Percentiles rank a stretch among this genome's conserved stretches.
These are phyloP conservation scores for Drosophila lutescens DNA, from an alignment of 2,888 invertebrate genomes.

Conservation along the genomic window DNA sequence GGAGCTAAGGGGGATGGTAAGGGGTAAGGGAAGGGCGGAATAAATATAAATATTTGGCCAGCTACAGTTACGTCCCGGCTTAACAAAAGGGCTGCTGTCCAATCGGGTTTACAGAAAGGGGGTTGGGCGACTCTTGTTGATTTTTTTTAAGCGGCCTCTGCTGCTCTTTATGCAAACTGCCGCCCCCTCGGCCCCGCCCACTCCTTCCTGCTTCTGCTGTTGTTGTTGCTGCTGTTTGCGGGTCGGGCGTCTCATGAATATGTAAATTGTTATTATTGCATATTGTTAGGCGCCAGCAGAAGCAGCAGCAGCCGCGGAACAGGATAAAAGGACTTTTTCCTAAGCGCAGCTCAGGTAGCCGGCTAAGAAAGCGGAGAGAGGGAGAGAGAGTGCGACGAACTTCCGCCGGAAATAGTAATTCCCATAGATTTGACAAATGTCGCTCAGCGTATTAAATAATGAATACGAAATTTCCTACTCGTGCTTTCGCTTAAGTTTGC, in stretches of 20 bases:
- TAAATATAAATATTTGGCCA: slow-evolving; percentile 73
- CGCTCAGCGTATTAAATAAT: slow-evolving; percentile 28
- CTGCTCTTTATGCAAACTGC: slow-evolving; percentile 77
- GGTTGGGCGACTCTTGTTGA: slow-evolving; percentile 24
- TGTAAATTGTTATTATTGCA: slow-evolving; percentile 79
- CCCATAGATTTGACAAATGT: slow-evolving; percentile 41
- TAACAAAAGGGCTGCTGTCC: slow-evolving; percentile 68
- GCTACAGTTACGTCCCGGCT: slow-evolving; percentile 63
- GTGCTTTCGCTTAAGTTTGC: slow-evolving; percentile 2
- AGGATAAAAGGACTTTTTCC: slow-evolving; percentile 27
- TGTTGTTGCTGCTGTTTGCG: slow-evolving; percentile 50
- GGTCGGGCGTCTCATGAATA: slow-evolving; percentile 75
- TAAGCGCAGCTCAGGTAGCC: slow-evolving; percentile 30
- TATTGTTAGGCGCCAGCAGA: slow-evolving; percentile 69
- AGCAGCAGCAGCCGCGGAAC: slow-evolving; percentile 25
- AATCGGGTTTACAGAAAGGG: slow-evolving; percentile 30
- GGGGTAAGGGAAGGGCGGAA: slow-evolving; percentile 9
- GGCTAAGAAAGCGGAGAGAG: background rate
- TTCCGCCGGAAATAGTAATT: slow-evolving; percentile 38
- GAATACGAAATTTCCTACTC: slow-evolving; percentile 20
- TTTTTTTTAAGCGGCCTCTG: slow-evolving; percentile 60
- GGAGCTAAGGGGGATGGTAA: background rate
- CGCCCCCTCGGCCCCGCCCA: slow-evolving; percentile 8
- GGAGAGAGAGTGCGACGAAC: slow-evolving; percentile 6
- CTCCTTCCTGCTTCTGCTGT: slow-evolving; percentile 1